Conservation (phyloP, 2,888 invertebrate species). For the Stenodera caucasica region DNA sequence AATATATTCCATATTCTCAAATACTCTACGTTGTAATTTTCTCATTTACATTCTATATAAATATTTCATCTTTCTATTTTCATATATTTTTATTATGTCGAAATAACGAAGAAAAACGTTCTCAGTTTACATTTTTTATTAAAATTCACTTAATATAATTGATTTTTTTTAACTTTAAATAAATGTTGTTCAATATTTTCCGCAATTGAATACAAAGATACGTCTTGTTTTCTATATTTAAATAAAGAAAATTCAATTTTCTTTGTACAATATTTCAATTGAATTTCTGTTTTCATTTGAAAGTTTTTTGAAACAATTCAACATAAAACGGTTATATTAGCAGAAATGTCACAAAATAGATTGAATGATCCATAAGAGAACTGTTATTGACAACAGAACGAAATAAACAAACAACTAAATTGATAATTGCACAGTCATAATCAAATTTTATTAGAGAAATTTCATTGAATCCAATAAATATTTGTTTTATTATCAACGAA, state of each 20-base stretch:
- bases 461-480: slow-evolving; percentile 28
- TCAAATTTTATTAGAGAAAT: slow-evolving; percentile 22
- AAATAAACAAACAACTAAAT: slow-evolving; percentile 29
- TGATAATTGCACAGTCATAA: slow-evolving; percentile 31
- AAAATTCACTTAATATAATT: too few relatives aligned
- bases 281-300: background rate
- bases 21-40: too few relatives aligned
- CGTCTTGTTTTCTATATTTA: background rate
- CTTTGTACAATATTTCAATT: background rate
- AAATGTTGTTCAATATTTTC: too few relatives aligned
- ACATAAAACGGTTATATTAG: background rate
- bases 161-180: too few relatives aligned
- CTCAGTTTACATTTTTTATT: too few relatives aligned
- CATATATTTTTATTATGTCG: too few relatives aligned
- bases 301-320: background rate
- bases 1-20: too few relatives aligned
- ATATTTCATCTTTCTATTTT: too few relatives aligned
- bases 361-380: background rate
- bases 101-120: too few relatives aligned
- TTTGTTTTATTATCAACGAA: background rate
- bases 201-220: background rate
- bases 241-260: background rate
- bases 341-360: background rate
- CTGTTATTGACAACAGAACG: slow-evolving; percentile 18
- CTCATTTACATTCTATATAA: too few relatives aligned